Percentiles rank a stretch among this genome's conserved stretches.
These are phyloP conservation scores for Mustela lutreola DNA, from an alignment of 2,113 vertebrate genomes.

Conservation along the genomic window DNA sequence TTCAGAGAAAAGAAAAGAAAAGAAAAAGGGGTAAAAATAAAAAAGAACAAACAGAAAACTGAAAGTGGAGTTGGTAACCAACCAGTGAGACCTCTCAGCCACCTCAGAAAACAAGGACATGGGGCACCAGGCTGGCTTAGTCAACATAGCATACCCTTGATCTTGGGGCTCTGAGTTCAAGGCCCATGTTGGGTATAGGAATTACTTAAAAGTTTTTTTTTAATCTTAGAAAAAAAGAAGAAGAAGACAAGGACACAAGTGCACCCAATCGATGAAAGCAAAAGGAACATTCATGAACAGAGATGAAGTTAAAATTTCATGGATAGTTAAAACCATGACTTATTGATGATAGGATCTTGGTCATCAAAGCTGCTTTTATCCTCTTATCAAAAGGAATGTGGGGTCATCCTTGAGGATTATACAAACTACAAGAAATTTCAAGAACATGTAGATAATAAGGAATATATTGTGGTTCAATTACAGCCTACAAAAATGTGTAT, in stretches of 20 bases:
- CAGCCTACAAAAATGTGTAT: constrained; percentile 92
- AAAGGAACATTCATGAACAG: constrained; percentile 94
- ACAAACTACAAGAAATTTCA: constrained; percentile 94
- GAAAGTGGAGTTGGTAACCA: not conserved
- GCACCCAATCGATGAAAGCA: not conserved
- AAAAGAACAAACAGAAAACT: not conserved
- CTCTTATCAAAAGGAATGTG: constrained; percentile 94
- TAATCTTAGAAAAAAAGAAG: not conserved
- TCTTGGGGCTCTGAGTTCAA: not conserved
- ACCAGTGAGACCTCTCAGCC: not conserved
- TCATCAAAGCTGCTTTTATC: constrained; percentile 95
- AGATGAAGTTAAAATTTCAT: constrained; percentile 93
- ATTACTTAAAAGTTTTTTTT: not conserved
- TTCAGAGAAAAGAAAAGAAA: not conserved
- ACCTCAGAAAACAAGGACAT: not conserved
- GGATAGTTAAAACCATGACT: constrained; percentile 94
- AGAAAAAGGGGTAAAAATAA: not conserved
- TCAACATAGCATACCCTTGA: not conserved
- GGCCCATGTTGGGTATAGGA: not conserved
- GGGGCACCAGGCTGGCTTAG: not conserved
- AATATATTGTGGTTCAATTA: constrained; percentile 93
- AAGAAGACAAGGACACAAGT: not conserved
- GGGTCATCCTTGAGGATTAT: constrained; percentile 94
- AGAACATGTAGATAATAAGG: constrained; percentile 94
- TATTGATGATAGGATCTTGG: constrained; percentile 95